These are phyloP conservation scores for Crocodylus rhombifer DNA, from an alignment of 2,797 vertebrate genomes.

Conservation along the genomic window DNA sequence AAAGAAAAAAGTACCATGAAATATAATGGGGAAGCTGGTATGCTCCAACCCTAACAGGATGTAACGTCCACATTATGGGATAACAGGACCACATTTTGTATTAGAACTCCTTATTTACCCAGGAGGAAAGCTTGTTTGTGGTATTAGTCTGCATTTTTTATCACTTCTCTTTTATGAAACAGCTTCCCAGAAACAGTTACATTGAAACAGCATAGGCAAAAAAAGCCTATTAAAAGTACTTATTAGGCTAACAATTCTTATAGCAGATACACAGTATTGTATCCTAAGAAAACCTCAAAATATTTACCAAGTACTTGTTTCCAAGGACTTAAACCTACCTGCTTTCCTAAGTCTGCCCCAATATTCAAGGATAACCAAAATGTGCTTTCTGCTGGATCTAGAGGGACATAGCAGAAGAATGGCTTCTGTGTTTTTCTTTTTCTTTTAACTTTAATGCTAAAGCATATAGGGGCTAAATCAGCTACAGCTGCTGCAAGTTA, in stretches of 20 bases:
- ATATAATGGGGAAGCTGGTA: neutral
- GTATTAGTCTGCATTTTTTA: fast-evolving
- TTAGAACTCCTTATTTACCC: neutral
- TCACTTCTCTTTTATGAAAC: neutral
- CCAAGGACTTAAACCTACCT: neutral
- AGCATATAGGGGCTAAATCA: neutral
- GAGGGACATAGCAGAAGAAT: neutral
- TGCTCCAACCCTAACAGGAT: neutral
- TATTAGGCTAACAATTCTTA: neutral
- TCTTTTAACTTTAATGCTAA: neutral
- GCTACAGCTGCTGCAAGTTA: fast-evolving
- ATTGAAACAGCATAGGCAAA: neutral
- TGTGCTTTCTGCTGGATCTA: neutral
- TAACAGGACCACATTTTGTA: neutral
- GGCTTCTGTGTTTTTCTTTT: too few species aligned
- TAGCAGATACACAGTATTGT: neutral
- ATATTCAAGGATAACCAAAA: neutral
- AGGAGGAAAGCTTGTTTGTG: neutral
- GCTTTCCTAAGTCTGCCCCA: neutral
- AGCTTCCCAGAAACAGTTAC: neutral
- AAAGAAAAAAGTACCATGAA: neutral
- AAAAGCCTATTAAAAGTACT: neutral
- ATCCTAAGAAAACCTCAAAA: neutral
- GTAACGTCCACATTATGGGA: neutral
- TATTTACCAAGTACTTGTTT: neutral